A percentile compares a stretch with the other conserved stretches of the same genome.
Conservation (phyloP, 1,140 invertebrate species). For the Temnothorax curvispinosus region DNA sequence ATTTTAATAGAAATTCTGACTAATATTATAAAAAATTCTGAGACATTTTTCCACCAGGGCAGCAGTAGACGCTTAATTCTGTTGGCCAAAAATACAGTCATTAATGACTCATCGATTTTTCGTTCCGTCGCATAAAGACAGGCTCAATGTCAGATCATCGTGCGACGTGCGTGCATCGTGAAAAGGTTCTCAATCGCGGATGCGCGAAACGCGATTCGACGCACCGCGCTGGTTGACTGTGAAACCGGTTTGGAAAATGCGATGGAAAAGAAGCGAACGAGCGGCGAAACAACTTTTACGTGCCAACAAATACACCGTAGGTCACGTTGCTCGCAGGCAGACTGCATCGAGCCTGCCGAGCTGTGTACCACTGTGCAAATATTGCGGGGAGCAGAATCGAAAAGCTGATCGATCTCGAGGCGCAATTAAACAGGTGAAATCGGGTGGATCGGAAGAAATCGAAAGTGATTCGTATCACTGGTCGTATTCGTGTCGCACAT, state of each 20-base stretch:
- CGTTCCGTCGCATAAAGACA: neutral
- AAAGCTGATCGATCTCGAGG: neutral
- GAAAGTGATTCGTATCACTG: too few species aligned
- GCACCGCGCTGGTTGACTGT: neutral
- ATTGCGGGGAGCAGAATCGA: neutral
- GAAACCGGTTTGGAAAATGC: slow-evolving; percentile 47
- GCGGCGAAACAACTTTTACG: slow-evolving; percentile 47
- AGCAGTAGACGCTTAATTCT: neutral
- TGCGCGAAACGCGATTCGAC: neutral
- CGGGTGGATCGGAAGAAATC: neutral
- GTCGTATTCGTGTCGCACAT: neutral
- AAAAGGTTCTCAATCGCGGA: neutral
- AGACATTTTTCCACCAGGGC: too few species aligned
- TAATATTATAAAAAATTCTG: too few species aligned
- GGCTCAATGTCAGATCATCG: neutral
- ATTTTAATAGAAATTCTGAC: too few species aligned
- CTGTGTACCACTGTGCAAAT: neutral
- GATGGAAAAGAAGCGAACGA: slow-evolving; percentile 33
- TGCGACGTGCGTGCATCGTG: neutral
- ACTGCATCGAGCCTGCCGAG: neutral
- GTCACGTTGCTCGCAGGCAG: neutral
- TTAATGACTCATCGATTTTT: neutral
- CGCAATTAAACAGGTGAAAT: neutral
- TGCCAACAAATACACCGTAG: neutral
- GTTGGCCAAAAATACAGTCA: too few species aligned